phyloP scores from a whole-genome alignment of 2,888 invertebrate species.

The Pyrocoelia pectoralis region DNA sequence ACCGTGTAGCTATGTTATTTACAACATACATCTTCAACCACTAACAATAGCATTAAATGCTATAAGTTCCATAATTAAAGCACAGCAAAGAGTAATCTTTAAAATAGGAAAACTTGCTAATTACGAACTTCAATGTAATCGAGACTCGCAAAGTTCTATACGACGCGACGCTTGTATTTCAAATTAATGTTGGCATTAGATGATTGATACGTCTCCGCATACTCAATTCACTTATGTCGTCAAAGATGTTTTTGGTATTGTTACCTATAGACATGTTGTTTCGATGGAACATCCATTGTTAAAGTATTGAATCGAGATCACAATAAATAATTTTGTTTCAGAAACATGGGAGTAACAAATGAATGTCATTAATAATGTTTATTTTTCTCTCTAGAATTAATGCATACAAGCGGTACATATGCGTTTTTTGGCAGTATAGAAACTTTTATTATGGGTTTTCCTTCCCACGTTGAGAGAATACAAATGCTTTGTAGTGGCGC shows the following conservation, averaged over 20 bases:
- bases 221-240: no score
- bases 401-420: slow-evolving; percentile 16
- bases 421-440: slow-evolving; percentile 29
- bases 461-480: slow-evolving; percentile 46
- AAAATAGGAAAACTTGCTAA: no score
- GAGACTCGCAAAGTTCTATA: no score
- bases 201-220: no score
- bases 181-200: no score
- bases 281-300: neutral
- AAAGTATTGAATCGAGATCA: slow-evolving; percentile 2
- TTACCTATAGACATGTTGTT: neutral
- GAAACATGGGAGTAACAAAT: neutral
- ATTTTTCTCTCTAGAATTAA: slow-evolving; percentile 12
- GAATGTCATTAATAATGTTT: slow-evolving; percentile 10
- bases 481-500: slow-evolving; percentile 54
- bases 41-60: no score
- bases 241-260: neutral
- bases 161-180: no score
- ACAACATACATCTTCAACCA: no score
- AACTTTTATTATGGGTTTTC: slow-evolving; percentile 33
- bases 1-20: no score
- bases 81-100: no score
- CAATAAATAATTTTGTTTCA: neutral
- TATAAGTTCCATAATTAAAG: no score
- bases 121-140: no score